phyloP scores from a whole-genome alignment of 2,113 vertebrate genomes.

The Planiliza haematocheilus region DNA sequence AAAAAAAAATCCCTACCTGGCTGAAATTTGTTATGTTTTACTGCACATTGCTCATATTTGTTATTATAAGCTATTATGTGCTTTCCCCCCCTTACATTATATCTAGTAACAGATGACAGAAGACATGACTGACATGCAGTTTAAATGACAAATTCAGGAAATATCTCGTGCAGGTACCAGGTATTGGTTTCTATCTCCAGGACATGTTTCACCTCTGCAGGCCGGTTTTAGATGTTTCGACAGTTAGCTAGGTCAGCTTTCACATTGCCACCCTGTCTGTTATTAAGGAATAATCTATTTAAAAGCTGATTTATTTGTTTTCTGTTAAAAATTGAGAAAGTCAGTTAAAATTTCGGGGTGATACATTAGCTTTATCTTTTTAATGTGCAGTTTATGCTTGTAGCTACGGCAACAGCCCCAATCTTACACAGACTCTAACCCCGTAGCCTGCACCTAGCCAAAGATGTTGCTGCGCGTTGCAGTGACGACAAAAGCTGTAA shows the following conservation, averaged over 20 bases:
- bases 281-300: too few species aligned
- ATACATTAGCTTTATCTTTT: too few species aligned
- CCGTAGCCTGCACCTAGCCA: too few species aligned
- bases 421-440: too few species aligned
- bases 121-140: background rate
- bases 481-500: too few species aligned
- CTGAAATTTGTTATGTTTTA: conserved; percentile 10
- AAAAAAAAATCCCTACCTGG: conserved; percentile 10
- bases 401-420: too few species aligned
- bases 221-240: background rate
- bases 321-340: too few species aligned
- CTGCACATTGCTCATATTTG: background rate
- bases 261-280: too few species aligned
- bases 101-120: conserved; percentile 12
- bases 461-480: too few species aligned
- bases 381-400: too few species aligned
- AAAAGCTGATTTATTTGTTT: too few species aligned
- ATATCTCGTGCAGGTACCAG: conserved; percentile 5
- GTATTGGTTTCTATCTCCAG: background rate
- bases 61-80: background rate
- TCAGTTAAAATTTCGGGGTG: too few species aligned
- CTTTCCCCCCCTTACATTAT: background rate
- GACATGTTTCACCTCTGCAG: background rate
- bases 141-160: background rate
- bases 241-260: background rate